Conservation (phyloP, 23 tunicate species). For the Trididemnum clinides region DNA sequence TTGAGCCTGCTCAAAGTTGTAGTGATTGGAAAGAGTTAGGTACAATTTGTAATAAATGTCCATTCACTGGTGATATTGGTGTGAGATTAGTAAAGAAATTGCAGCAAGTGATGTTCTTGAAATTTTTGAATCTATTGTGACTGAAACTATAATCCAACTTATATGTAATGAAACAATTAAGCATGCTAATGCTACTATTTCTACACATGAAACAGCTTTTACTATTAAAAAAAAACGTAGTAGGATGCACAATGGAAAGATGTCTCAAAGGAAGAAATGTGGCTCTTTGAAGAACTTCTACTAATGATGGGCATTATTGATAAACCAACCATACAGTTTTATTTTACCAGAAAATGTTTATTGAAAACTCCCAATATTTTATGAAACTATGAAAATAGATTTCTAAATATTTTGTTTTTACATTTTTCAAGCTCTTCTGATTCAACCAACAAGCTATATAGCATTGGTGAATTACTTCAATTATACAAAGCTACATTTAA, state of each 20-base stretch:
- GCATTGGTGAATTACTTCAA: background rate
- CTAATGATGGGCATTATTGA: background rate
- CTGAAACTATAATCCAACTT: background rate
- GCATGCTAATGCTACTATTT: background rate
- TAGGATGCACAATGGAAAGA: background rate
- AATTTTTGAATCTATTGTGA: background rate
- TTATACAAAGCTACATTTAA: background rate
- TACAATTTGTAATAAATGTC: background rate
- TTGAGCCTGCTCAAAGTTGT: background rate
- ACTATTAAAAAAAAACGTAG: background rate
- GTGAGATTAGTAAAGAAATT: background rate
- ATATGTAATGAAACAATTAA: background rate
- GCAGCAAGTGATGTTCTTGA: background rate
- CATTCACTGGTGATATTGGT: background rate
- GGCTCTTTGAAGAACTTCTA: background rate
- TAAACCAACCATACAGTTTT: background rate
- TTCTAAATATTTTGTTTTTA: background rate
- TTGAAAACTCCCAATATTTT: background rate
- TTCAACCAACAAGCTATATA: background rate
- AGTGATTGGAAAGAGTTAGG: background rate
- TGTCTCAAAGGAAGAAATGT: background rate
- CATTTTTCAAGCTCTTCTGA: background rate
- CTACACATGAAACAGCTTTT: background rate
- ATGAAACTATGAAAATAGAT: background rate
- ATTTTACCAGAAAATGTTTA: background rate